phyloP scores from a whole-genome alignment of 2,797 vertebrate genomes.

The Myotis pilosus region DNA sequence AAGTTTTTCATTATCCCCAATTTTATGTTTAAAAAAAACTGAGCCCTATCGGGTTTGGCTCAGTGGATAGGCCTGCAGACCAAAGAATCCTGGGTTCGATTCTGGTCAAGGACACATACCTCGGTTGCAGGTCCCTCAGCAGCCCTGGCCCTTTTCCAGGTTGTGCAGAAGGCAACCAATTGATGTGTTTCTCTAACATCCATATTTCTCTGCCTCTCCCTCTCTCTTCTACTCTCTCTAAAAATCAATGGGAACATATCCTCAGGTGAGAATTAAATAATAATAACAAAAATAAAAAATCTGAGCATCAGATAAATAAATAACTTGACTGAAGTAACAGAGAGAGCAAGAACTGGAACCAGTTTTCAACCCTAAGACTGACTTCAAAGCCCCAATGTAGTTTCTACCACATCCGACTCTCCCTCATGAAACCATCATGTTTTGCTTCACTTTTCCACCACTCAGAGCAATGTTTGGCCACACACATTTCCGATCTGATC shows the following conservation, averaged over 20 bases:
- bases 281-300: neutral
- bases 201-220: too few relatives aligned
- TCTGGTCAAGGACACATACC: too few relatives aligned
- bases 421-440: constrained; percentile 4
- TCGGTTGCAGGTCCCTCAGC: too few relatives aligned
- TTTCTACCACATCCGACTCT: neutral
- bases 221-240: too few relatives aligned
- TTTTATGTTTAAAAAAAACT: neutral
- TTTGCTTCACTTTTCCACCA: neutral
- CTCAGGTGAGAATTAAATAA: neutral
- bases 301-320: neutral
- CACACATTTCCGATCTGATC: neutral
- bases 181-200: too few relatives aligned
- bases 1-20: constrained; percentile 14
- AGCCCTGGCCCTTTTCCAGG: too few relatives aligned
- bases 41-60: too few relatives aligned
- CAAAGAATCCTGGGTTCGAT: too few relatives aligned
- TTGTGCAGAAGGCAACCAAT: too few relatives aligned
- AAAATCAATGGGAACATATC: too few relatives aligned
- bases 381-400: neutral
- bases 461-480: neutral
- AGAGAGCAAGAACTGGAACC: constrained; percentile 7
- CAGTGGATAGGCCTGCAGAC: too few relatives aligned
- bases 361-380: neutral
- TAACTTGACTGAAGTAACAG: constrained; percentile 13